These are phyloP conservation scores for Cydia strobilella DNA, from an alignment of 1,140 invertebrate species.

Conservation along the genomic window DNA sequence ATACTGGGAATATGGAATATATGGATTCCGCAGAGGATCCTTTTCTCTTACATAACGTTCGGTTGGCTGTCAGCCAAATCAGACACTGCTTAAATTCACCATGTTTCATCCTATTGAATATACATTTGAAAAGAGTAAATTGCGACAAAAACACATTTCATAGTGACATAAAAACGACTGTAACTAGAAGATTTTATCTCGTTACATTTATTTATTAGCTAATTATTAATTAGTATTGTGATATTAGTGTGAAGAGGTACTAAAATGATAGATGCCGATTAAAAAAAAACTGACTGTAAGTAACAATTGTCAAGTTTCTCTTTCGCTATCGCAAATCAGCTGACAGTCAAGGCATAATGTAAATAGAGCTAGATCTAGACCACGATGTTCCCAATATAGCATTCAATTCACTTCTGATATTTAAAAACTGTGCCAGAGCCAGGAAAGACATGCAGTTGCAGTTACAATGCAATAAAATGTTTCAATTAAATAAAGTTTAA, in stretches of 20 bases:
- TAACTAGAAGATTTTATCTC: neutral
- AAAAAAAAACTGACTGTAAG: neutral
- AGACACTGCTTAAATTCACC: neutral
- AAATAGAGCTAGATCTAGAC: slow-evolving; percentile 9
- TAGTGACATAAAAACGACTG: neutral
- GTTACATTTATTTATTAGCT: no score
- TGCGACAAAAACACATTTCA: neutral
- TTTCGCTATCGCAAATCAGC: slow-evolving; percentile 4
- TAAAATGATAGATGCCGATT: neutral
- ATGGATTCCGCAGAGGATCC: neutral
- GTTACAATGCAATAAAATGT: neutral
- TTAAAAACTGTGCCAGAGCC: neutral
- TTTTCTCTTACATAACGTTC: neutral
- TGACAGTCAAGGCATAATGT: slow-evolving; percentile 6
- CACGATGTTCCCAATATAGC: neutral
- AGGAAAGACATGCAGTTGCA: neutral
- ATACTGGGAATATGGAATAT: slow-evolving; percentile 4
- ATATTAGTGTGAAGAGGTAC: no score
- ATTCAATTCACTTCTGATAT: slow-evolving; percentile 14
- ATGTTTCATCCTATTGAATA: neutral
- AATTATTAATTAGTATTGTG: no score
- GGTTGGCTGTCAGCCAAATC: neutral
- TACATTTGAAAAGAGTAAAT: neutral
- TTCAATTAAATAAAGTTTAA: neutral
- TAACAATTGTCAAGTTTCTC: neutral